Percentiles rank a stretch among this genome's conserved stretches.
Conservation (phyloP, 92 coral and sea anemone genomes). For the Bergia sp. region DNA sequence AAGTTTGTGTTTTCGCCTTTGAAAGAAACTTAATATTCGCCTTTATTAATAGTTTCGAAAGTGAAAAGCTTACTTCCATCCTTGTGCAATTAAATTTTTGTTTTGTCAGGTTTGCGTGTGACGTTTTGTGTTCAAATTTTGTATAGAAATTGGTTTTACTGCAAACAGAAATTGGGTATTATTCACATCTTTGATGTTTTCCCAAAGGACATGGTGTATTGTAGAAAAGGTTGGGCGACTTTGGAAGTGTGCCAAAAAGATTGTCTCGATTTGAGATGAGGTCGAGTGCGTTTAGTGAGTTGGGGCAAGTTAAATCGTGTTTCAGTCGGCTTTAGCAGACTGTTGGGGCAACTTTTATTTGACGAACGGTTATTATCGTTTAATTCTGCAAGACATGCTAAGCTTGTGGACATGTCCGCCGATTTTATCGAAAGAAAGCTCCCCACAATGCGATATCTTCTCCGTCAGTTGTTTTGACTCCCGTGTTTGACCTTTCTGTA, state of each 20-base stretch:
- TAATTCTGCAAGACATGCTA: neutral
- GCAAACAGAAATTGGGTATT: neutral
- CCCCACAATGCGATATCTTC: neutral
- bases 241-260: slow-evolving; percentile 28
- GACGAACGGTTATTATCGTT: neutral
- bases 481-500: neutral
- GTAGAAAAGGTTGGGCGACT: neutral
- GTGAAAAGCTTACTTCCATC: neutral
- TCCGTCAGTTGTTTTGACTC: slow-evolving; percentile 26
- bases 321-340: no score
- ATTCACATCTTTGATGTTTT: no score
- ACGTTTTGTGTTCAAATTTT: neutral
- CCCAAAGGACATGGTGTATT: neutral
- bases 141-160: neutral
- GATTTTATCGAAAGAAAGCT: neutral
- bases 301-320: neutral
- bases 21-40: neutral
- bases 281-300: neutral
- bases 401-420: neutral
- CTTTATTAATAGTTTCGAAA: slow-evolving; percentile 1
- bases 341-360: no score
- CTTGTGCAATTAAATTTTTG: neutral
- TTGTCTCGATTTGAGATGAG: slow-evolving; percentile 6
- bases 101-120: neutral
- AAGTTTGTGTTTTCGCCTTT: neutral